Evolutionary conservation across 2,888 invertebrate species (phyloP).

Genomic region (Acheta domesticus): DNA sequence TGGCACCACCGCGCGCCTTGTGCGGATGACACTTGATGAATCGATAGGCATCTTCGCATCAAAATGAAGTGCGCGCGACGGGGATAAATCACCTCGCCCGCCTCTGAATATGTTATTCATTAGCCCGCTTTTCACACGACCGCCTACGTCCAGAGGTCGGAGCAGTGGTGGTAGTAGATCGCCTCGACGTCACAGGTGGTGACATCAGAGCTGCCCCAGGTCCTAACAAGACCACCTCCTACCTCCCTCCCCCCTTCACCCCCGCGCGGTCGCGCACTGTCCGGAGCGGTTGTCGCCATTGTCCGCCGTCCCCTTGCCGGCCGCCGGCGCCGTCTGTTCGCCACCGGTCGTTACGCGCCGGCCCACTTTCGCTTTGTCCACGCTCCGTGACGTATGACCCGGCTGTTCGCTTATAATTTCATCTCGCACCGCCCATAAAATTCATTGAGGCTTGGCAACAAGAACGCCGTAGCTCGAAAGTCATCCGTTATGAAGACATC

Average conservation of each 20-base stretch:
- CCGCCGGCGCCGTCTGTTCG: background rate
- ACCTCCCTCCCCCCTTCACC: background rate
- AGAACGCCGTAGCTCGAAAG: conserved; percentile 18
- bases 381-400: background rate
- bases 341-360: background rate
- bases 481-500: conserved; percentile 18
- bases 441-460: conserved; percentile 7
- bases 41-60: conserved; percentile 18
- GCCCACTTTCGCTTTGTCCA: conserved; percentile 9
- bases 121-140: background rate
- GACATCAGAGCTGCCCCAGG: background rate
- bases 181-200: background rate
- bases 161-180: background rate
- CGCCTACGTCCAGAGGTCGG: background rate
- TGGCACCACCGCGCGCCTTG: no score
- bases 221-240: background rate
- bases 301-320: background rate
- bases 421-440: background rate
- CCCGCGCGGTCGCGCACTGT: background rate
- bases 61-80: conserved; percentile 4
- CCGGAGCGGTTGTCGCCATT: background rate
- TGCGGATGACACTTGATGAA: background rate
- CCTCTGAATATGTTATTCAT: conserved; percentile 11
- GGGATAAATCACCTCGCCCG: background rate
- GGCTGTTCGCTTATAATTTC: conserved; percentile 6